Percentiles rank a stretch among this genome's conserved stretches.
These are phyloP conservation scores for Trichonephila clavipes DNA, from an alignment of 1,140 invertebrate species.

Conservation along the genomic window DNA sequence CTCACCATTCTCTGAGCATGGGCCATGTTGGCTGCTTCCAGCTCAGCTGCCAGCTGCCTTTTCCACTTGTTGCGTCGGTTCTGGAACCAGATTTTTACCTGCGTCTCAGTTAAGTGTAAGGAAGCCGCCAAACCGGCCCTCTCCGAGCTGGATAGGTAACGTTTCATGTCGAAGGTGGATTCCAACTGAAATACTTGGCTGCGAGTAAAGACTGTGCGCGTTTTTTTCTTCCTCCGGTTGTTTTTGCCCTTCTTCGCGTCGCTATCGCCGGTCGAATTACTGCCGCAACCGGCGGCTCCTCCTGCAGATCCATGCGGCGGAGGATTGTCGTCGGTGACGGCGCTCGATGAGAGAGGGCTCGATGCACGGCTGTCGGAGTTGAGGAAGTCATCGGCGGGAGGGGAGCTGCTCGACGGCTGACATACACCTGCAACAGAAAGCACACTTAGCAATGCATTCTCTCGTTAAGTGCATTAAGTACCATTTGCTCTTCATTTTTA, in stretches of 20 bases:
- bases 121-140: constrained; percentile 95
- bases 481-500: no score
- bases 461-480: no score
- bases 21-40: constrained; percentile 98
- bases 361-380: constrained; percentile 73
- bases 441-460: no score
- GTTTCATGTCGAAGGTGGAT: constrained; percentile 98
- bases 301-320: neutral
- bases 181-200: constrained; percentile 96
- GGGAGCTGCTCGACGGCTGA: constrained; percentile 57
- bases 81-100: constrained; percentile 97
- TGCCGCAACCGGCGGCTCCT: neutral
- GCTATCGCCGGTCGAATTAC: neutral
- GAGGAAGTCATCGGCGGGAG: constrained; percentile 66
- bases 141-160: constrained; percentile 97
- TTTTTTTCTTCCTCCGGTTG: constrained; percentile 94
- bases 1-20: constrained; percentile 95
- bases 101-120: constrained; percentile 95
- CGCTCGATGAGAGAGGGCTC: constrained; percentile 53
- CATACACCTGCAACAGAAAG: constrained; percentile 42
- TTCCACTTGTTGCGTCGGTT: constrained; percentile 99
- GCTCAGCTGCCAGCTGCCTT: constrained; percentile 95
- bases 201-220: constrained; percentile 97
- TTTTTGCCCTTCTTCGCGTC: constrained; percentile 76
- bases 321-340: constrained; percentile 1